Evolutionary conservation across 1,140 invertebrate species (phyloP).

Genomic region (Amyelois transitella): DNA sequence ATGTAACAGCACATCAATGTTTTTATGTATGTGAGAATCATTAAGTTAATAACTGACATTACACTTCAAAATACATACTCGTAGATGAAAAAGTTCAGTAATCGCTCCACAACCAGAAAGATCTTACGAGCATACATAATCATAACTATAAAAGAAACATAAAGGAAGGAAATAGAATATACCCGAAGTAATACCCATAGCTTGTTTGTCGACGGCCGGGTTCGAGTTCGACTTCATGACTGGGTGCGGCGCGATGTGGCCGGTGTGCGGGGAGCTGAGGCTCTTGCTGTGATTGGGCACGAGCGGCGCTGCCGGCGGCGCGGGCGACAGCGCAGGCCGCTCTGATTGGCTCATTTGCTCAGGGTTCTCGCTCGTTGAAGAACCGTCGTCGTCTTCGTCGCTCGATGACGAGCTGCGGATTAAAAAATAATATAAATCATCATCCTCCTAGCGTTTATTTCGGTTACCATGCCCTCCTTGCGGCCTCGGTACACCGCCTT

Average conservation of each 20-base stretch:
- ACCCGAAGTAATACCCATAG: constrained; percentile 69
- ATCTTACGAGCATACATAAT: no score
- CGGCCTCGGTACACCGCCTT: no score
- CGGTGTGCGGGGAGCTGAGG: constrained; percentile 55
- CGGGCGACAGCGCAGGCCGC: neutral
- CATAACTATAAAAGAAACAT: neutral
- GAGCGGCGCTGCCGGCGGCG: constrained; percentile 9
- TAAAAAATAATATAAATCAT: neutral
- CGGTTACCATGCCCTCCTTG: no score
- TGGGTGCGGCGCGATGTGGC: constrained; percentile 59
- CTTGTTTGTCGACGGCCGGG: constrained; percentile 67
- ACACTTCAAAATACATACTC: no score
- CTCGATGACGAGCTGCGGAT: constrained; percentile 77
- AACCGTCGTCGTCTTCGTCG: constrained; percentile 78
- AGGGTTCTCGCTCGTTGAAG: constrained; percentile 68
- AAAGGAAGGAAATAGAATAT: constrained; percentile 12
- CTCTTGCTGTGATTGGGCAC: constrained; percentile 61
- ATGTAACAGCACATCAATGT: no score
- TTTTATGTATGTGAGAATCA: no score
- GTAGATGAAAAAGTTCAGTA: no score
- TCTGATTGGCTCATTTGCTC: constrained; percentile 13
- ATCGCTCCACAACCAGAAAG: no score
- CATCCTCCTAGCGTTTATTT: no score
- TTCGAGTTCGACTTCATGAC: constrained; percentile 72
- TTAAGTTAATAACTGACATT: no score